Conservation (phyloP, 2,888 invertebrate genomes). For the Hyposoter didymator region DNA sequence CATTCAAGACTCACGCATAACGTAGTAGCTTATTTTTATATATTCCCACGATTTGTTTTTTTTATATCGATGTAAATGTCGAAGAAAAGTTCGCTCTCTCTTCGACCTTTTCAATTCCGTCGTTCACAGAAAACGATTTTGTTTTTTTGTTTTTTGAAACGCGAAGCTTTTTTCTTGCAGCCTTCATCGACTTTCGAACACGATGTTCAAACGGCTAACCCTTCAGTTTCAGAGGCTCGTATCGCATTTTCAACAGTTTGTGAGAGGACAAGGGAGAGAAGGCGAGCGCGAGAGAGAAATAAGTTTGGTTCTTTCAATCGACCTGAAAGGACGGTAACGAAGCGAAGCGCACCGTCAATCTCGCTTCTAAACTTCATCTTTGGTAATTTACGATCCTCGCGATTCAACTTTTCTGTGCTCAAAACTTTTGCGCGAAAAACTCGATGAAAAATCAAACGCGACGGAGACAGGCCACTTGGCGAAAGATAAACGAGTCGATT, state of each 20-base stretch:
- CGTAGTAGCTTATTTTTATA: background rate
- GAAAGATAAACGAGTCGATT: constrained; percentile 6
- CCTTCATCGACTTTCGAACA: constrained; percentile 7
- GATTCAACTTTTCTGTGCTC: constrained; percentile 8
- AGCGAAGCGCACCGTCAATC: constrained; percentile 49
- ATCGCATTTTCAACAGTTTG: constrained; percentile 9
- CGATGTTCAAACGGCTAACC: constrained; percentile 17
- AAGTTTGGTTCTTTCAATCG: constrained; percentile 10
- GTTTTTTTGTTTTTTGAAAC: background rate
- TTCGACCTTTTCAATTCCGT: background rate
- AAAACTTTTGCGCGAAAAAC: constrained; percentile 19
- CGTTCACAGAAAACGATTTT: background rate
- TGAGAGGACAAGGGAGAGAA: background rate
- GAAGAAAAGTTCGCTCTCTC: background rate
- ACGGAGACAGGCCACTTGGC: constrained; percentile 9
- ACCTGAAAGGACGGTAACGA: constrained; percentile 57
- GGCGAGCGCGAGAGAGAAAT: constrained; percentile 6
- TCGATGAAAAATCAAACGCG: constrained; percentile 40
- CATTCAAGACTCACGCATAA: background rate
- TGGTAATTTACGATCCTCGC: constrained; percentile 2
- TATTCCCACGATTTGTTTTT: background rate
- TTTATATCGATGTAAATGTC: constrained; percentile 4
- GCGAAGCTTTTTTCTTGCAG: background rate
- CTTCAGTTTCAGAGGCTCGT: constrained; percentile 5
- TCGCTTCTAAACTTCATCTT: constrained; percentile 42